These are phyloP conservation scores for Centropus bengalensis DNA, from an alignment of 2,113 vertebrate genomes.

Conservation along the genomic window DNA sequence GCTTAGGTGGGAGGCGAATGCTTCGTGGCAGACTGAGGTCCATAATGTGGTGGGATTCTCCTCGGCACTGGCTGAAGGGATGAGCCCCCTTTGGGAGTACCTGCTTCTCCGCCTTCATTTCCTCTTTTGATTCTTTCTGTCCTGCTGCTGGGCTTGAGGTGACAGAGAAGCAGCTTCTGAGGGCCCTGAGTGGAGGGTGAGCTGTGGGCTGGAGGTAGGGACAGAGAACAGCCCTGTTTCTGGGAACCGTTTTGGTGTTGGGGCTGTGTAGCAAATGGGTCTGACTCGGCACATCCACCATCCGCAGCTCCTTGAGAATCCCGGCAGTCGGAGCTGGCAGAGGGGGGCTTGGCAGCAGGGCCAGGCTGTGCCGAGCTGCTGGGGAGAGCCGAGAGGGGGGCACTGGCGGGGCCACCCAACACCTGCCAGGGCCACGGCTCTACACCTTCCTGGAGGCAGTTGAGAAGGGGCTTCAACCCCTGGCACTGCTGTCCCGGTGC, in stretches of 20 bases:
- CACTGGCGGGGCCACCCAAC: accelerated
- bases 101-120: neutral
- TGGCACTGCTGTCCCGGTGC: accelerated
- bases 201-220: neutral
- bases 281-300: neutral
- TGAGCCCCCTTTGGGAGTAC: neutral
- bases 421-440: accelerated
- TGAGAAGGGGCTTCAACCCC: neutral
- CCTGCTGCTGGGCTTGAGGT: neutral
- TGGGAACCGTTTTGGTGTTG: neutral
- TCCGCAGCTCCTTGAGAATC: neutral
- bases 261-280: neutral
- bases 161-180: neutral
- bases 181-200: neutral
- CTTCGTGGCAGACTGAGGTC: accelerated
- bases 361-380: accelerated
- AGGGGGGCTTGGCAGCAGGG: neutral
- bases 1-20: neutral
- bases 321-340: accelerated
- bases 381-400: neutral
- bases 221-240: neutral
- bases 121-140: neutral
- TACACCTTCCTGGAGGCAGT: neutral
- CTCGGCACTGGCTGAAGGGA: neutral
- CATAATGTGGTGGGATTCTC: neutral